Evolutionary conservation across 2,113 vertebrate species (phyloP), one percentile per base, ranked within the genome.

Genomic region (Romanogobio albipinnatus): DNA sequence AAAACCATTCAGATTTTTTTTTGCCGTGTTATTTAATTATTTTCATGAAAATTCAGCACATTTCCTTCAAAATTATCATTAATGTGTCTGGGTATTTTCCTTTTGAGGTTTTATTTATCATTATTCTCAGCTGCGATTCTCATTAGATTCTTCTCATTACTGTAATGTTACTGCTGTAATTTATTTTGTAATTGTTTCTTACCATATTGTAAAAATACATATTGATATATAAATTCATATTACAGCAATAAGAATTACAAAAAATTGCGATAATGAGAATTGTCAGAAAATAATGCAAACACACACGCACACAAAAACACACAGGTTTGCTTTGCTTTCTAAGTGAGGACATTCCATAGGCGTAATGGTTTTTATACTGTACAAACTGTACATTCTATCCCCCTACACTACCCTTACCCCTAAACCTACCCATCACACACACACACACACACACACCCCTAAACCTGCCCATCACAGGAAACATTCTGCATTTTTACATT

Each of bases 31-130:
- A 47, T 14, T 43, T 43, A 36, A 70, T 24, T 74, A 73, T 24
- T 43, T 47, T 3, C 43, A 47, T 24, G n/a, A n/a, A 5, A 47
- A 26, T 47, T 74, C 7, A 14, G 22, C 70, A 47, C 11, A 24
- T 47, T 74, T 74, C n/a, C n/a, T 5, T 47, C 5, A 24, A 24
- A 78, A 56, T 43, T 24, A 36, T 78, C 33, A 77, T 77, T 77
- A 61, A 78, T 78, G 33, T 14, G 29, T 39, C 51, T 58, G 29
- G 26, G 24, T 36, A 36, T 11, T 77, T 77, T 53, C 19, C 8
- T 53, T 76, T 53, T 70, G 36, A 33, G 15, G 24, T 7, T 1
- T 36, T 13, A 73, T 24, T 73, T 24, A 47, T 47, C 9, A 45
- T 45, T 74, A 74, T 74, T 74, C 5, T 47, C 70, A 47, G 43